Evolutionary conservation across 2,888 invertebrate genomes (phyloP).

Genomic region (Machimus atricapillus): DNA sequence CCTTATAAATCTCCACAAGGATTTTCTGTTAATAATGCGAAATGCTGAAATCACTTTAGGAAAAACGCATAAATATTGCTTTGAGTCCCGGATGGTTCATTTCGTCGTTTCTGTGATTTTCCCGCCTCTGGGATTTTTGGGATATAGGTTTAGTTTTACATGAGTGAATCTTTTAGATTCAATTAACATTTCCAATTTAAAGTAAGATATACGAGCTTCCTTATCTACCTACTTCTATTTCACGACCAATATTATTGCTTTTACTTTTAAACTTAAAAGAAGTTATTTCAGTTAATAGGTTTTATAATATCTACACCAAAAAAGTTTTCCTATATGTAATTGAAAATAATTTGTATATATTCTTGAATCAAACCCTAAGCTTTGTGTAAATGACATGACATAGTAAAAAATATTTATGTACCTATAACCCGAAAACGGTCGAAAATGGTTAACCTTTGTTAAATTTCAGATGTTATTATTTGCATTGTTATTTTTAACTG

Average conservation of each 20-base stretch:
- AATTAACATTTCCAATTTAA: neutral
- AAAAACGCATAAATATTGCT: slow-evolving; percentile 2
- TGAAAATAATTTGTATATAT: too few relatives aligned
- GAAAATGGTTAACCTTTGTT: too few relatives aligned
- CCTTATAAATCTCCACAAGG: neutral
- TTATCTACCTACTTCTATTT: neutral
- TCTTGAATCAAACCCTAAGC: too few relatives aligned
- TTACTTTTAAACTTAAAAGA: too few relatives aligned
- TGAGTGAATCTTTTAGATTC: neutral
- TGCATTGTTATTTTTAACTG: too few relatives aligned
- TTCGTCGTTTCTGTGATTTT: neutral
- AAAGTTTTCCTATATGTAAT: too few relatives aligned
- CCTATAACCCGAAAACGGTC: too few relatives aligned
- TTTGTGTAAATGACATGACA: too few relatives aligned
- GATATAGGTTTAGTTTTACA: neutral
- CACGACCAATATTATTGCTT: neutral
- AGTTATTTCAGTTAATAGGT: too few relatives aligned
- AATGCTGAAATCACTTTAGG: slow-evolving; percentile 25
- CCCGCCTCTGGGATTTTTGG: neutral
- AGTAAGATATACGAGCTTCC: neutral
- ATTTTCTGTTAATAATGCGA: slow-evolving; percentile 20
- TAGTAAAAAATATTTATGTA: too few relatives aligned
- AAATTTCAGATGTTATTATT: too few relatives aligned
- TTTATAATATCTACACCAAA: too few relatives aligned
- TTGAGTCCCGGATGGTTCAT: neutral